These are phyloP conservation scores for Onychorhynchus coronatus DNA, from an alignment of 2,113 vertebrate species.

Conservation along the genomic window DNA sequence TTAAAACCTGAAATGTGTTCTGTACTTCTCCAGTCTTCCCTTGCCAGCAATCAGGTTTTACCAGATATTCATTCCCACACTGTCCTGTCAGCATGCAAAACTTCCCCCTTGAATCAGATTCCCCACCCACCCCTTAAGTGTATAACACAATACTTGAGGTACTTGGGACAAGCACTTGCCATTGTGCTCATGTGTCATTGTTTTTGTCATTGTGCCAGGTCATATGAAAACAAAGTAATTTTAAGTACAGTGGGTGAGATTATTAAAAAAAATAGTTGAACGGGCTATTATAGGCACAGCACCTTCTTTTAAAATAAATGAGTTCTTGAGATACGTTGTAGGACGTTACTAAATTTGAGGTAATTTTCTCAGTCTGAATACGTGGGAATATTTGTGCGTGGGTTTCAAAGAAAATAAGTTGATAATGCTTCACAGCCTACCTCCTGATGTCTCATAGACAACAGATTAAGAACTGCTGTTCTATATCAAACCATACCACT, in stretches of 20 bases:
- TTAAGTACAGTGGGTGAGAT: neutral
- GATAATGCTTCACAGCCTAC: neutral
- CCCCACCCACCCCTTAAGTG: neutral
- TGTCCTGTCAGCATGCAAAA: neutral
- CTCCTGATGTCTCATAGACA: neutral
- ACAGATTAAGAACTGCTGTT: neutral
- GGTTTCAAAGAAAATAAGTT: constrained; percentile 11
- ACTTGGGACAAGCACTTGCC: neutral
- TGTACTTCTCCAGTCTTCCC: neutral
- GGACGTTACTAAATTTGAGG: neutral
- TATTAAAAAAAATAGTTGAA: constrained; percentile 22
- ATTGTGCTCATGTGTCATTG: neutral
- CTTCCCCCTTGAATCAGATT: neutral
- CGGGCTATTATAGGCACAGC: neutral
- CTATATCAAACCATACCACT: neutral
- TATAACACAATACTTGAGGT: neutral
- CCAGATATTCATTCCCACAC: neutral
- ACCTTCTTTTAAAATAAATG: neutral
- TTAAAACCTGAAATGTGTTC: neutral
- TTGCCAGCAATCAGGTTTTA: neutral
- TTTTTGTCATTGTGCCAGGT: neutral
- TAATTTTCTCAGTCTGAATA: neutral
- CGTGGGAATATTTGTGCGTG: neutral
- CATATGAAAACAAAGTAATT: constrained; percentile 12
- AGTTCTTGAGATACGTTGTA: neutral